Percentiles rank a stretch among this genome's conserved stretches.
phyloP scores from a whole-genome alignment of 2,797 vertebrate genomes.

The Orestias chungarensis region DNA sequence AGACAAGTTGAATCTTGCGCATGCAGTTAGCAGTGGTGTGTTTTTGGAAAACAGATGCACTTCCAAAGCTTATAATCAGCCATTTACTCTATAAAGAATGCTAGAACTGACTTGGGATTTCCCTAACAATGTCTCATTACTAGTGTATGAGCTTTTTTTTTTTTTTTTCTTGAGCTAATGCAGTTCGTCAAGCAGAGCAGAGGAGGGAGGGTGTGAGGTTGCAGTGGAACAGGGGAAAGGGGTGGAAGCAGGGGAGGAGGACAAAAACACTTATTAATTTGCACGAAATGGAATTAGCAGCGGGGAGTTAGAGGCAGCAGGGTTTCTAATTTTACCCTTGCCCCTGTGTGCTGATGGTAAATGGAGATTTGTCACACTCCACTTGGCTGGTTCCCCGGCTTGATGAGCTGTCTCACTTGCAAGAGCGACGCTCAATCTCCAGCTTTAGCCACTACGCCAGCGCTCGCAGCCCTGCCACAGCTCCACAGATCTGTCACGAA shows the following conservation, averaged over 20 bases:
- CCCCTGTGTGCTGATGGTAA: slow-evolving; percentile 79
- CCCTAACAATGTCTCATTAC: slow-evolving; percentile 85
- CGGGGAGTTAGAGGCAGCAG: slow-evolving; percentile 74
- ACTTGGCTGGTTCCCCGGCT: slow-evolving; percentile 81
- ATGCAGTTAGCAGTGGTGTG: slow-evolving; percentile 60
- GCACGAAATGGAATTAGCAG: slow-evolving; percentile 86
- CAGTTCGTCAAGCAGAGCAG: slow-evolving; percentile 79
- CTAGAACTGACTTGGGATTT: slow-evolving; percentile 80
- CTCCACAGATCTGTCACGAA: slow-evolving; percentile 50
- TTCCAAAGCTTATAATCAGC: slow-evolving; percentile 79
- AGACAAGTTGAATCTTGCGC: slow-evolving; percentile 70
- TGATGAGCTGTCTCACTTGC: slow-evolving; percentile 79
- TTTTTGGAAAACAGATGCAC: slow-evolving; percentile 50
- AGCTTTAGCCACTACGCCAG: slow-evolving; percentile 64
- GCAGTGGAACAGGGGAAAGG: slow-evolving; percentile 47
- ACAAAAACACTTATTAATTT: slow-evolving; percentile 86
- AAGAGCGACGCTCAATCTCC: slow-evolving; percentile 61
- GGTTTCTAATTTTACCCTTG: slow-evolving; percentile 84
- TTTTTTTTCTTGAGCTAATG: slow-evolving; percentile 73
- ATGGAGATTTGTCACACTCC: slow-evolving; percentile 87
- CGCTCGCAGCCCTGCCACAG: slow-evolving; percentile 57
- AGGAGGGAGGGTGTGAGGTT: slow-evolving; percentile 64
- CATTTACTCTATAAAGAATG: slow-evolving; percentile 83
- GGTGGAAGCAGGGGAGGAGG: slow-evolving; percentile 57
- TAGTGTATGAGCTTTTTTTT: slow-evolving; percentile 72